phyloP scores from a whole-genome alignment of 92 coral and sea anemone species.

The Palythoa caribaeorum region DNA sequence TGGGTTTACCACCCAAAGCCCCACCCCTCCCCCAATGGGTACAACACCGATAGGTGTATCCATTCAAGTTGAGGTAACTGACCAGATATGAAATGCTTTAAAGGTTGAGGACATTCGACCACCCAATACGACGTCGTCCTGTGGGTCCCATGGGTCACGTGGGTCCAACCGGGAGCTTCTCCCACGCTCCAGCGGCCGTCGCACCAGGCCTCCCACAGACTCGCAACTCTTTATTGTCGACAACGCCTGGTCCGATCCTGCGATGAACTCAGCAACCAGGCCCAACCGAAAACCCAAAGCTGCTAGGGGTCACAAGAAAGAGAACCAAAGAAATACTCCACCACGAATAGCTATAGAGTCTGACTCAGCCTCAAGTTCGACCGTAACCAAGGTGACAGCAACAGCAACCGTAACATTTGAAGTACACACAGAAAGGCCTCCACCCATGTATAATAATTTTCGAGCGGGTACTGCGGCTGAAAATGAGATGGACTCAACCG shows the following conservation, averaged over 20 bases:
- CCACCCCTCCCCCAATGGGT: no score
- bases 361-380: slow-evolving; percentile 85
- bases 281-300: slow-evolving; percentile 52
- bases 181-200: slow-evolving; percentile 79
- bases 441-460: slow-evolving; percentile 33
- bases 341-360: slow-evolving; percentile 74
- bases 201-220: slow-evolving; percentile 80
- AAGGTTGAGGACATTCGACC: slow-evolving; percentile 76
- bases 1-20: no score
- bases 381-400: slow-evolving; percentile 85
- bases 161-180: slow-evolving; percentile 84
- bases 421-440: slow-evolving; percentile 70
- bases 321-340: slow-evolving; percentile 63
- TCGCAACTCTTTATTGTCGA: slow-evolving; percentile 81
- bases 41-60: no score
- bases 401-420: slow-evolving; percentile 90
- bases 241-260: slow-evolving; percentile 56
- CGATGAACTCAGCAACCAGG: slow-evolving; percentile 43
- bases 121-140: slow-evolving; percentile 81
- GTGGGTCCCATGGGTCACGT: background rate
- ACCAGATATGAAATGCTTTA: background rate
- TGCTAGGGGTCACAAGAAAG: slow-evolving; percentile 54
- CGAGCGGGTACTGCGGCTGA: slow-evolving; percentile 35
- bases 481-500: slow-evolving; percentile 37
- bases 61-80: background rate